Evolutionary conservation across 2,888 invertebrate genomes (phyloP).

Genomic region (Euclidia mi): DNA sequence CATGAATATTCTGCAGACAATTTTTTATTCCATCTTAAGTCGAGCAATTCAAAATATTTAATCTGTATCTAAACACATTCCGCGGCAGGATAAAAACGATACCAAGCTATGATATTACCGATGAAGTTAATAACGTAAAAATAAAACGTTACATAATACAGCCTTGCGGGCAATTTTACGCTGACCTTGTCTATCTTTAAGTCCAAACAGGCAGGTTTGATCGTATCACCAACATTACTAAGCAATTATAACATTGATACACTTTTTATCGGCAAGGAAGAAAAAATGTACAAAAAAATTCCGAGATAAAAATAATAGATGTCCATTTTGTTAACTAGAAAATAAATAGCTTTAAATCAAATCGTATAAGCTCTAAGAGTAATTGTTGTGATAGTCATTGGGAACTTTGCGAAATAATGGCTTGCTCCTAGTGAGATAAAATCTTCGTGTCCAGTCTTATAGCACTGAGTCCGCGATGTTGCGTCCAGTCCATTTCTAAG

Average conservation of each 20-base stretch:
- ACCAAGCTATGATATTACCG: not conserved
- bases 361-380: slow-evolving; percentile 51
- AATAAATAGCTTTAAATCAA: slow-evolving; percentile 47
- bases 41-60: too few species aligned
- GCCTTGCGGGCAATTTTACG: slow-evolving; percentile 21
- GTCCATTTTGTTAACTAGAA: slow-evolving; percentile 37
- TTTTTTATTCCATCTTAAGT: too few species aligned
- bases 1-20: too few species aligned
- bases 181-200: slow-evolving; percentile 42
- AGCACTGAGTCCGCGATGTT: slow-evolving; percentile 48
- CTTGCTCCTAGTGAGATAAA: slow-evolving; percentile 71
- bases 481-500: slow-evolving; percentile 17
- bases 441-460: slow-evolving; percentile 64
- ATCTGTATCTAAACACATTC: too few species aligned
- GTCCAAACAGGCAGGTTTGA: slow-evolving; percentile 30
- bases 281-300: slow-evolving; percentile 13
- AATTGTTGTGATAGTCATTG: slow-evolving; percentile 54
- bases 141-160: slow-evolving; percentile 36
- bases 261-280: slow-evolving; percentile 28
- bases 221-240: slow-evolving; percentile 36
- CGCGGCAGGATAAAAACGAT: not conserved
- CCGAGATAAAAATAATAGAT: slow-evolving; percentile 19
- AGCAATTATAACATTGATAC: slow-evolving; percentile 38
- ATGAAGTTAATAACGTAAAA: slow-evolving; percentile 12
- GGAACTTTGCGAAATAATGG: slow-evolving; percentile 72